Evolutionary conservation across 2,888 invertebrate genomes (phyloP), one percentile per base, ranked within the genome.

Genomic region (Trisateles emortualis): DNA sequence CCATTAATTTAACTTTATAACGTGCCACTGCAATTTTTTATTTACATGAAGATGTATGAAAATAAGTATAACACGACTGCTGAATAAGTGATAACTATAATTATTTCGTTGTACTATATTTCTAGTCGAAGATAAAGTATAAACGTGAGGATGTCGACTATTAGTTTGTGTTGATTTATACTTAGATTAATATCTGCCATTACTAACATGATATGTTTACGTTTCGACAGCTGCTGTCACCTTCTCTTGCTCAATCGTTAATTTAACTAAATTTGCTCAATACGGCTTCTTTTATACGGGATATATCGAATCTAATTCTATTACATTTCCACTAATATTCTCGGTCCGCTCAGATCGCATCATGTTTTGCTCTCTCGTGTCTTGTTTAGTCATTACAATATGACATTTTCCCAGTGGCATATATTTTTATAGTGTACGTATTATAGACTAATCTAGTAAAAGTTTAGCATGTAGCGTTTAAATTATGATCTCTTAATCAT

Each of bases 401-500:
- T 76, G 66, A 68, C 63, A 59, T 78, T 84, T 80, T 80, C 77
- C 84, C 86, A 86, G 84, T 90, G 87, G 86, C 88, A 88, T 86
- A 87, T 86, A 84, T 83, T 85, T 85, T 86, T 85, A 81, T 81
- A 84, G 78, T 79, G 76, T 84, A 78, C 86, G 83, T 88, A 86
- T 85, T 84, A 81, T 90, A 90, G 86, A 90, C 86, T 92, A 91
- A 90, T 90, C 74, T 90, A 90, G 86, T 81, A 81, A 88, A 86
- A 74, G 70, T 81, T 83, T 89, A 91, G 89, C 74, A 81, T 76
- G 82, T 91, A 91, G 88, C 76, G 82, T 86, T 71, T 90, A 89
- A 90, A 90, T 87, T 92, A 92, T 92, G 92, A 92, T 92, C 92
- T 92, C 92, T 92, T 92, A 92, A 92, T 92, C 90, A 90, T 86